Percentiles rank a stretch among this genome's conserved stretches.
Conservation (phyloP, 1,140 invertebrate species). For the Drosophila willistoni region DNA sequence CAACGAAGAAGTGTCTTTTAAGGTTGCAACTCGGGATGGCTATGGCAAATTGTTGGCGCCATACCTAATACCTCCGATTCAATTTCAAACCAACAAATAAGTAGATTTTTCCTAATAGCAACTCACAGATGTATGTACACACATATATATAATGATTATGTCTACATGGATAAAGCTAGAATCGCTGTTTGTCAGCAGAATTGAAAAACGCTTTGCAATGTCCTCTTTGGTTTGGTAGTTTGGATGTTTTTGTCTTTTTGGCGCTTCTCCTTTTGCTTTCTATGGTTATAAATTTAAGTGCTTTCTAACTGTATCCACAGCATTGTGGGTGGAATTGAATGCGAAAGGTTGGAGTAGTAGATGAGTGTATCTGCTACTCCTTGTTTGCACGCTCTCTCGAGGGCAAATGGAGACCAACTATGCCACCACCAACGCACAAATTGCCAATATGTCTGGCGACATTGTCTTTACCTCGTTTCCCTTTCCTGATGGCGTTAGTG, state of each 20-base stretch:
- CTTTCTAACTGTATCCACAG: slow-evolving; percentile 1
- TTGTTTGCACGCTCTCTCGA: slow-evolving; percentile 12
- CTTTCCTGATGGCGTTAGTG: slow-evolving; percentile 9
- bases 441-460: slow-evolving; percentile 63
- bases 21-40: slow-evolving; percentile 1
- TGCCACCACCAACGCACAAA: slow-evolving; percentile 39
- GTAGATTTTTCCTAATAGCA: too few species aligned
- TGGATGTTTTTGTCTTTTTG: neutral
- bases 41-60: neutral
- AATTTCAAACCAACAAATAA: too few species aligned
- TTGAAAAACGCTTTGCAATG: slow-evolving; percentile 2
- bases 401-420: neutral
- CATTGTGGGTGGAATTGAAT: neutral
- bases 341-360: neutral
- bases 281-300: slow-evolving; percentile 7
- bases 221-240: neutral
- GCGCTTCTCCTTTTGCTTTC: slow-evolving; percentile 1
- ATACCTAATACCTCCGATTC: too few species aligned
- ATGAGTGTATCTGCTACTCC: neutral
- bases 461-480: slow-evolving; percentile 27
- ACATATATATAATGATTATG: too few species aligned
- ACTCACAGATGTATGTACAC: neutral
- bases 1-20: neutral
- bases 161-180: neutral
- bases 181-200: neutral